A percentile compares a stretch with the other conserved stretches of the same genome.
Evolutionary conservation across 2,888 invertebrate species (phyloP).

Genomic region (Pteria penguin): DNA sequence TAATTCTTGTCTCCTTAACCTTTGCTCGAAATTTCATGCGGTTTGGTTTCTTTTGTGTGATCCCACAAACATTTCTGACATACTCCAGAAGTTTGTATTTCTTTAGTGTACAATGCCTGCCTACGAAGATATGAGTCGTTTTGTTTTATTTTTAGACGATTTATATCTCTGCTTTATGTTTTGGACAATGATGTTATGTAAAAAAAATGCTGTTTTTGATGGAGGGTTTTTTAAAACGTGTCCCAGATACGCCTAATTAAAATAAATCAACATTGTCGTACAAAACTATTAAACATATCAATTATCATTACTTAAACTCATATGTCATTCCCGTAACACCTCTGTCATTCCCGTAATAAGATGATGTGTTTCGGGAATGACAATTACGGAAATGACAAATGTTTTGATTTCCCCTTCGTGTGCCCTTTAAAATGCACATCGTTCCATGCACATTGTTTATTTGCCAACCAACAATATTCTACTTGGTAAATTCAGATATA

Average conservation of each 20-base stretch:
- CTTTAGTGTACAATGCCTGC: neutral
- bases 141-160: neutral
- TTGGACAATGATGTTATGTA: neutral
- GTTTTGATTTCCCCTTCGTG: neutral
- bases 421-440: neutral
- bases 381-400: neutral
- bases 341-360: neutral
- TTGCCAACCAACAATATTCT: neutral
- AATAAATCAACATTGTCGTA: too few relatives aligned
- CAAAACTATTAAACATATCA: too few relatives aligned
- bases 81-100: neutral
- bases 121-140: neutral
- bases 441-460: neutral
- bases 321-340: neutral
- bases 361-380: neutral
- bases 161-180: neutral
- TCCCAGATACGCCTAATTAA: too few relatives aligned
- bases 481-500: too few relatives aligned
- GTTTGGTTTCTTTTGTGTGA: neutral
- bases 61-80: neutral
- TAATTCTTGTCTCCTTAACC: constrained; percentile 5
- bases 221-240: too few relatives aligned
- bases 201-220: constrained; percentile 9
- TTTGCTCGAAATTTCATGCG: neutral
- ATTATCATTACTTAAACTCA: too few relatives aligned